phyloP scores from a whole-genome alignment of 2,797 vertebrate genomes.

The Cyprinella venusta region DNA sequence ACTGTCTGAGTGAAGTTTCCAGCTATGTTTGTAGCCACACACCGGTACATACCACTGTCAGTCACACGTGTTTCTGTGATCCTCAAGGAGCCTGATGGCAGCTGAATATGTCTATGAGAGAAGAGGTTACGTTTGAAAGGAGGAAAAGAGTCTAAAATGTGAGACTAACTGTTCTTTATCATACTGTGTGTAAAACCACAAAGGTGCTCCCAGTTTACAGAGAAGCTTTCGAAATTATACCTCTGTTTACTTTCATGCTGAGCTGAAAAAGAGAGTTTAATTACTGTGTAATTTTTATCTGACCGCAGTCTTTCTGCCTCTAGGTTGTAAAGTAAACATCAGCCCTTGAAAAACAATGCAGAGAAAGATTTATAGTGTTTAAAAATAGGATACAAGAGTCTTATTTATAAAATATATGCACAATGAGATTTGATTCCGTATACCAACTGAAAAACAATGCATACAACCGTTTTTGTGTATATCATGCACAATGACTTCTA shows the following conservation, averaged over 20 bases:
- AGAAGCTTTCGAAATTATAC: slow-evolving; percentile 60
- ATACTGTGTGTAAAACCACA: slow-evolving; percentile 59
- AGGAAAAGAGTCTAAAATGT: background rate
- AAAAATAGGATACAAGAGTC: background rate
- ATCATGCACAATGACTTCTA: background rate
- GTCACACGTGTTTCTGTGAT: slow-evolving; percentile 86
- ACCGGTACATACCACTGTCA: slow-evolving; percentile 90
- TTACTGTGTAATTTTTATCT: slow-evolving; percentile 65
- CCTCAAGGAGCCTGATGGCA: slow-evolving; percentile 92
- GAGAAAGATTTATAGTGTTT: background rate
- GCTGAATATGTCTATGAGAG: slow-evolving; percentile 85
- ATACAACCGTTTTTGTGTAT: background rate
- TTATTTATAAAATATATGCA: background rate
- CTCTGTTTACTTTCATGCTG: slow-evolving; percentile 48
- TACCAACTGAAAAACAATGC: background rate
- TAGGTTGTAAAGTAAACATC: slow-evolving; percentile 18
- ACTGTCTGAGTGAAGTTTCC: slow-evolving; percentile 89
- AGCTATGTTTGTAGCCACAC: slow-evolving; percentile 94
- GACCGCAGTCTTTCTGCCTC: slow-evolving; percentile 63
- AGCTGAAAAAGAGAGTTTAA: slow-evolving; percentile 70
- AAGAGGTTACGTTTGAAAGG: slow-evolving; percentile 25
- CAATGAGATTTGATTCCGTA: background rate
- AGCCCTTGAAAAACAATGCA: background rate
- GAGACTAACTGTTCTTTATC: slow-evolving; percentile 8
- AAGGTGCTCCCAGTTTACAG: slow-evolving; percentile 47